A percentile compares a stretch with the other conserved stretches of the same genome.
phyloP scores from a whole-genome alignment of 2,797 vertebrate species.

The Thunnus albacares region DNA sequence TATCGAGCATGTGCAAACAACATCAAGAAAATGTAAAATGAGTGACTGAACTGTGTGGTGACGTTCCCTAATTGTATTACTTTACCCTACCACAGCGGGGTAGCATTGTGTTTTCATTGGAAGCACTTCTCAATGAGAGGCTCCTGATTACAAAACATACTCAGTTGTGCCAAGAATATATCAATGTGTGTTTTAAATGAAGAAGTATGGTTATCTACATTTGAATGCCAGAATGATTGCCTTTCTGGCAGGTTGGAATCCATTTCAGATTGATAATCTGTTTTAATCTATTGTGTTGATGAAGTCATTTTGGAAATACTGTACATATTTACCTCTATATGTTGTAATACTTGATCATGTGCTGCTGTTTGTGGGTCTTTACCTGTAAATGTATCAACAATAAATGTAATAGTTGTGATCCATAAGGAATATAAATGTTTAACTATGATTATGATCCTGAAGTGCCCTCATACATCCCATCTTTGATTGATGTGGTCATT shows the following conservation, averaged over 20 bases:
- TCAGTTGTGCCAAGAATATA: conserved; percentile 1
- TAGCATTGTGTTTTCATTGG: conserved; percentile 48
- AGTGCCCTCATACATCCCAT: conserved; percentile 27
- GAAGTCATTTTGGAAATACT: conserved; percentile 51
- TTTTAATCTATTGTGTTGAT: neutral
- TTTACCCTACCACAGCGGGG: conserved; percentile 60
- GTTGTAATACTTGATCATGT: conserved; percentile 26
- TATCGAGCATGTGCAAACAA: conserved; percentile 16
- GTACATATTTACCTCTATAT: conserved; percentile 40
- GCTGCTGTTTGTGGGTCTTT: conserved; percentile 28
- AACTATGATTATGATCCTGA: conserved; percentile 29
- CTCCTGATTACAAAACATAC: conserved; percentile 5
- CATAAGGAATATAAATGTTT: conserved; percentile 25
- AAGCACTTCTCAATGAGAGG: conserved; percentile 7
- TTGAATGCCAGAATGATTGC: neutral
- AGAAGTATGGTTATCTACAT: neutral
- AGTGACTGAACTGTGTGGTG: conserved; percentile 37
- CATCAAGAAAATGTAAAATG: conserved; percentile 27
- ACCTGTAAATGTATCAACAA: conserved; percentile 23
- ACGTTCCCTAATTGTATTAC: conserved; percentile 45
- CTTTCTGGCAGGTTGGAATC: conserved; percentile 12
- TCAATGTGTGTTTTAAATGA: neutral
- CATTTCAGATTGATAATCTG: conserved; percentile 6
- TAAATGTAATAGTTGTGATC: conserved; percentile 29
- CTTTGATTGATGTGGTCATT: conserved; percentile 21